Conservation (phyloP, 64 coral and sea anemone species). For the Montipora efflorescens region DNA sequence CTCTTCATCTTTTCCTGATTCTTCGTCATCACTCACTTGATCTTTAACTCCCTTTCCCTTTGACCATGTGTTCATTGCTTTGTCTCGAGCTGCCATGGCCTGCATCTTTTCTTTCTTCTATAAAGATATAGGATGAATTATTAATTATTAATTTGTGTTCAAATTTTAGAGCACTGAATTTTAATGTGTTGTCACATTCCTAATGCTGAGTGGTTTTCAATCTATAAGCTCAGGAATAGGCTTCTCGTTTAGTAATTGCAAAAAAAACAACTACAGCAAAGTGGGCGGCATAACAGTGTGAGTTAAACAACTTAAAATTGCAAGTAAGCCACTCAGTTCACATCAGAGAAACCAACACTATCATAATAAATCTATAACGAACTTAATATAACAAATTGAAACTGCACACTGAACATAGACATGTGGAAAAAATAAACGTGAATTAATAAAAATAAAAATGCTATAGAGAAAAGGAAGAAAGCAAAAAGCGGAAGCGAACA, state of each 20-base stretch:
- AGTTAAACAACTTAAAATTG: not conserved
- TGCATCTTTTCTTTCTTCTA: not conserved
- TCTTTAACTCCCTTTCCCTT: not conserved
- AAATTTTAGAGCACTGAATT: not conserved
- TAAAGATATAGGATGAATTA: not conserved
- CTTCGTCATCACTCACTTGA: too few species aligned
- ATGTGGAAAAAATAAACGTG: not conserved
- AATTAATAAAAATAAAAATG: too few species aligned
- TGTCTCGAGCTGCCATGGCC: not conserved
- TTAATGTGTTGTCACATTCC: not conserved
- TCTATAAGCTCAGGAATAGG: not conserved
- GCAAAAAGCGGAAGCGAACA: not conserved
- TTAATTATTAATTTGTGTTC: not conserved
- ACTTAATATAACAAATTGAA: not conserved
- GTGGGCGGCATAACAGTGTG: not conserved
- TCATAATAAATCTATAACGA: not conserved
- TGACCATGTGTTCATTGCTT: conserved; percentile 4
- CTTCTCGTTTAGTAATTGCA: not conserved
- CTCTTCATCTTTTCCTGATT: not conserved
- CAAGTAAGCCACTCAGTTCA: not conserved
- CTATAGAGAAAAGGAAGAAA: conserved; percentile 1
- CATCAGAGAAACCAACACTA: not conserved
- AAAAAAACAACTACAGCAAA: not conserved
- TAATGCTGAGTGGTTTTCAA: not conserved
- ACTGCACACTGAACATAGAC: not conserved